Evolutionary conservation across 2,797 vertebrate genomes (phyloP), one percentile per base, ranked within the genome.

Genomic region (Emydoidea blandingii): DNA sequence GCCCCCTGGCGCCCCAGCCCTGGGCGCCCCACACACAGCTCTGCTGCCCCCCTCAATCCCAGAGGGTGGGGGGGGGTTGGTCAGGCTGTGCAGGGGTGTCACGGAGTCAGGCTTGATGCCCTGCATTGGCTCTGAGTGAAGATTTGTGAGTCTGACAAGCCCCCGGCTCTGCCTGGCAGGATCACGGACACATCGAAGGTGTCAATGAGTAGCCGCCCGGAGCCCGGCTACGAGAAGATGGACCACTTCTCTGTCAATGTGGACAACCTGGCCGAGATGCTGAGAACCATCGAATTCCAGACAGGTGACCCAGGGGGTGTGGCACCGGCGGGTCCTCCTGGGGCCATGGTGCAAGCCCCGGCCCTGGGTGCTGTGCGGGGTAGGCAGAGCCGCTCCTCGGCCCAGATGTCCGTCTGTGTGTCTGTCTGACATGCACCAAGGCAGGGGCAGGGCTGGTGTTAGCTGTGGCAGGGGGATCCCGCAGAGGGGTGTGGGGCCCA

Each of bases 221-320:
- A 99, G 85, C 98, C 98, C 0, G 98, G 98, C 62, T 99, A 98
- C 0, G 99, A 99, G 95, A 98, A 98, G 74, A 99, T 99, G 99
- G 98, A 98, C 89, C 98, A 98, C 65, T 99, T 99, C 83, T 93
- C 93, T 34, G 93, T 99, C 90, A 98, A 98, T 1, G 98, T 98
- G 5, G 98, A 99, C 79, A 96, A 98, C 2, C 97, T 99, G 83
- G 98, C 98, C 0, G 98, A 98, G 86, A 98, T 98, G 98, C 97
- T 99, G 96, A 97, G 98, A 87, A 99, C 98, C 96, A 99, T 99
- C 0, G 98, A 98, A 96, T 99, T 99, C 98, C 98, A 98, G 92
- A 94, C 98, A 27, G 98, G 99, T 99, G 95, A 92, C 91, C 57
- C 12, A 76, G 84, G 54, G 19, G 4, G 47, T 5, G 27, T 6